A percentile compares a stretch with the other conserved stretches of the same genome.
Conservation (phyloP, 2,888 invertebrate genomes). For the Acanthosoma haemorrhoidale region DNA sequence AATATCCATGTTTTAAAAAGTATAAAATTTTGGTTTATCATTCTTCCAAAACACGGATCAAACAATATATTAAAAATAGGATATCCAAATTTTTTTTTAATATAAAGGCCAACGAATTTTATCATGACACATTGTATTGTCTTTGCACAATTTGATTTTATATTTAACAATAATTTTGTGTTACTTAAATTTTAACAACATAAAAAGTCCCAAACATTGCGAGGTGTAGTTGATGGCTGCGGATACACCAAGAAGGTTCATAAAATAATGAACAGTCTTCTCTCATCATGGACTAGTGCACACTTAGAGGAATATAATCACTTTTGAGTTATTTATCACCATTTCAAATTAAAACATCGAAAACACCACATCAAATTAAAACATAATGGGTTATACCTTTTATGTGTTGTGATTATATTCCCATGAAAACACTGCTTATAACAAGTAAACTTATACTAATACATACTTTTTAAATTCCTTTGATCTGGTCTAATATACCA, state of each 20-base stretch:
- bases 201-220: constrained; percentile 39
- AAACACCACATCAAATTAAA: constrained; percentile 2
- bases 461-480: constrained; percentile 34
- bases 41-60: constrained; percentile 34
- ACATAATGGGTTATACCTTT: background rate
- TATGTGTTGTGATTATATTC: constrained; percentile 38
- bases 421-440: constrained; percentile 41
- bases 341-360: constrained; percentile 2
- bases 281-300: constrained; percentile 41
- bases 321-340: constrained; percentile 28
- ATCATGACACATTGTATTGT: constrained; percentile 38
- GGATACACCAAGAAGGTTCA: constrained; percentile 27
- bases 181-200: constrained; percentile 33
- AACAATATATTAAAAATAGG: constrained; percentile 37
- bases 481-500: constrained; percentile 37
- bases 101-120: constrained; percentile 38
- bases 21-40: constrained; percentile 24
- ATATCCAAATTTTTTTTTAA: constrained; percentile 30
- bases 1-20: constrained; percentile 33
- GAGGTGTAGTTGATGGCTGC: constrained; percentile 39
- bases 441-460: constrained; percentile 39
- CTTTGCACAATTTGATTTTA: constrained; percentile 39
- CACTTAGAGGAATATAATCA: constrained; percentile 41
- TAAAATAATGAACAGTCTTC: constrained; percentile 38
- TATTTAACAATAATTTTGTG: constrained; percentile 38